phyloP scores from a whole-genome alignment of 2,797 vertebrate species.

The Xenops minutus region DNA sequence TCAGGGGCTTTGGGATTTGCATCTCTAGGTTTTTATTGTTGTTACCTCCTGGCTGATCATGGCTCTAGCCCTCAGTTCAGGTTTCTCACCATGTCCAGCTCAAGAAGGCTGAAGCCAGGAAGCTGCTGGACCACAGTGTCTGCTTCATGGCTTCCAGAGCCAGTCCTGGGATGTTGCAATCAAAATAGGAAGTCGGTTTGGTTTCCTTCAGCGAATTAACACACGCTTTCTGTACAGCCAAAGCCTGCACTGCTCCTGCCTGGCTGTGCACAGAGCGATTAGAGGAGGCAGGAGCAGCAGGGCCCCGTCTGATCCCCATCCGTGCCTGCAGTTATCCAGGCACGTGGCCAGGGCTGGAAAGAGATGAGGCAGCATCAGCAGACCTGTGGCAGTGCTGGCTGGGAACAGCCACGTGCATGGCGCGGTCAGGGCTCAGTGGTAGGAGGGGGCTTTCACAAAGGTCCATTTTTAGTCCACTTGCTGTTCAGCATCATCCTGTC shows the following conservation, averaged over 20 bases:
- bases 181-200: background rate
- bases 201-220: background rate
- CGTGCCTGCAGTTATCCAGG: background rate
- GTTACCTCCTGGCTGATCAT: rapidly evolving
- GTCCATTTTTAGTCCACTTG: background rate
- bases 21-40: background rate
- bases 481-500: background rate
- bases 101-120: background rate
- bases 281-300: background rate
- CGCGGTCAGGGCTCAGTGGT: rapidly evolving
- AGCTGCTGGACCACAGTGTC: background rate
- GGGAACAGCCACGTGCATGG: background rate
- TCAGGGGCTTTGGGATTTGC: background rate
- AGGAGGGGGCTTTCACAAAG: background rate
- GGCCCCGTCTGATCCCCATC: background rate
- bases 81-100: background rate
- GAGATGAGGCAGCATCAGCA: constrained; percentile 17
- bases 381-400: background rate
- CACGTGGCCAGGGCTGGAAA: background rate
- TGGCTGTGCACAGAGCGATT: background rate
- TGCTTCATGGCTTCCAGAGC: background rate
- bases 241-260: background rate
- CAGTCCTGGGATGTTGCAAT: background rate
- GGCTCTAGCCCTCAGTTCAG: background rate
- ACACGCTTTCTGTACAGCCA: rapidly evolving